Evolutionary conservation across 2,888 invertebrate species (phyloP).

Genomic region (Leptopilina drosophilae): DNA sequence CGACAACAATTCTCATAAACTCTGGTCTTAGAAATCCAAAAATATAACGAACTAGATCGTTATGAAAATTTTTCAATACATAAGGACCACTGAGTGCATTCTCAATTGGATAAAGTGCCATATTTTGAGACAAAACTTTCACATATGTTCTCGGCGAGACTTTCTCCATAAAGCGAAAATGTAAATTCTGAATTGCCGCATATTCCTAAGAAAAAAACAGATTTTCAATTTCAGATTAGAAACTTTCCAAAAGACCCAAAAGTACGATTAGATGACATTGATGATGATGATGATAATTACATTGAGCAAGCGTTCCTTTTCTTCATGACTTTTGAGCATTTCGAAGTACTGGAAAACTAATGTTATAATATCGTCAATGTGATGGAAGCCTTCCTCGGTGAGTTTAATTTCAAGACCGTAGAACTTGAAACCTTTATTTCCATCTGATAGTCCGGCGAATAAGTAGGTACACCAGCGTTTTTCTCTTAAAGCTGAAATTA

Average conservation of each 20-base stretch:
- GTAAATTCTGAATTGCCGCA: conserved; percentile 86
- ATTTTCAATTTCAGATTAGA: no score
- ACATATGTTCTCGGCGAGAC: conserved; percentile 86
- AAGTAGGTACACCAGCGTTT: conserved; percentile 95
- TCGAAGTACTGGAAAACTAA: conserved; percentile 84
- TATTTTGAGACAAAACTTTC: conserved; percentile 81
- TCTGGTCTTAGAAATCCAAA: conserved; percentile 86
- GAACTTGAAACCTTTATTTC: conserved; percentile 92
- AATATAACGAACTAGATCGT: conserved; percentile 87
- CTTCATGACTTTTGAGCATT: conserved; percentile 85
- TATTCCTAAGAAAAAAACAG: conserved; percentile 81
- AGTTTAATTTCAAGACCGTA: conserved; percentile 94
- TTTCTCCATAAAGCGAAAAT: conserved; percentile 92
- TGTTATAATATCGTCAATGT: conserved; percentile 88
- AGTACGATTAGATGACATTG: no score
- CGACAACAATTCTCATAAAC: conserved; percentile 86
- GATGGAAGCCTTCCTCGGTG: conserved; percentile 93
- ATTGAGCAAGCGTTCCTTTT: conserved; percentile 94
- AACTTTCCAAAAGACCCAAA: no score
- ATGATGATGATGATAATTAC: conserved; percentile 63
- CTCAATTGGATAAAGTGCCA: conserved; percentile 86
- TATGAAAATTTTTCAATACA: conserved; percentile 90
- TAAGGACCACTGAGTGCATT: conserved; percentile 90
- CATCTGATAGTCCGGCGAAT: conserved; percentile 85
- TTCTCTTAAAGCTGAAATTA: conserved; percentile 91